Base-by-base conservation (phyloP, 2,797 vertebrate species). In the Gymnoscopelus braueri region DNA sequence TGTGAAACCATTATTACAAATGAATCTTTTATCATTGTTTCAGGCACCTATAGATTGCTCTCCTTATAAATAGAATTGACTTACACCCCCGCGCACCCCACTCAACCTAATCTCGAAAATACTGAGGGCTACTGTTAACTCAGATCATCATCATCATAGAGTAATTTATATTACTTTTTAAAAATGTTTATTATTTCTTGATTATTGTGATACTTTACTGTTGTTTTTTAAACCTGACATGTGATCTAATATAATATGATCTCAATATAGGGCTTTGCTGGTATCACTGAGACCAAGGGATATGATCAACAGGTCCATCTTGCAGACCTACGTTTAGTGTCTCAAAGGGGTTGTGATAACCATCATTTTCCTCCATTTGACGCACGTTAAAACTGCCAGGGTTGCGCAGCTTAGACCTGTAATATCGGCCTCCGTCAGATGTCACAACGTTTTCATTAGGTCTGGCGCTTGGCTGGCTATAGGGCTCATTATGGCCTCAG, bases 361-460 rank as follows among this genome's bases (percentile, higher is more conserved):
- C 81, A 88, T 91, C 77, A 88, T 89, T 90, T 88, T 87, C 84
- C 79, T 74, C 71, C 85, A 90, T 79, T 78, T 69, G 61, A 83
- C 79, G 81, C 82, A 65, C 70, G 73, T 88, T 77, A 74, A 88
- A 90, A 85, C 83, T 89, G 65, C 71, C 79, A 74, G 39, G 39
- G 39, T 10, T 44, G 71, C 2, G 67, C 29, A 69, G 72, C 82
- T 84, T 61, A 84, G 82, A 87, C 87, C 80, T 88, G 75, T 85
- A 89, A 85, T 87, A 72, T 78, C 63, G 60, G 54, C 59, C 55
- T 71, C 54, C 73, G 77, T 90, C 60, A 85, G 84, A 89, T 84
- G 84, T 89, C 79, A 23, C 84, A 87, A 79, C n/a, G 53, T 90
- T 91, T 91, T 91, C 89, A 90, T 93, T 92, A 92, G 84, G 44